Evolutionary conservation across 2,888 invertebrate genomes (phyloP).

Genomic region (Euplexia lucipara): DNA sequence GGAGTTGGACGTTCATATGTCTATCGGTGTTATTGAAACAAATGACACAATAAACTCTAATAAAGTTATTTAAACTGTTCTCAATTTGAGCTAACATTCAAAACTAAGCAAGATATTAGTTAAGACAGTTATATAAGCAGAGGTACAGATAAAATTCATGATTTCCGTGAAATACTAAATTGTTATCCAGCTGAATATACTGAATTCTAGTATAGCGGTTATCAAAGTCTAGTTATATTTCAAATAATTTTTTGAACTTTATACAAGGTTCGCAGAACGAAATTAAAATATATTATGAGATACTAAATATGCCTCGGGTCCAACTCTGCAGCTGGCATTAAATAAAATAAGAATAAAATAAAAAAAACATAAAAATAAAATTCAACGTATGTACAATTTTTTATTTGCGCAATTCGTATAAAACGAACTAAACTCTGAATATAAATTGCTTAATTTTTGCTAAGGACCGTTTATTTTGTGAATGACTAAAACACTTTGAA

Average conservation of each 20-base stretch:
- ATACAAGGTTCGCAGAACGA: too few relatives aligned
- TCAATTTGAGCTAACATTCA: too few relatives aligned
- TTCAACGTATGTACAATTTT: constrained; percentile 6
- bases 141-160: neutral
- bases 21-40: too few relatives aligned
- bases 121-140: neutral
- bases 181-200: neutral
- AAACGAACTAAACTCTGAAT: constrained; percentile 51
- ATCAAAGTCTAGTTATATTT: too few relatives aligned
- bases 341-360: neutral
- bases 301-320: too few relatives aligned
- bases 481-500: constrained; percentile 38
- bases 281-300: too few relatives aligned
- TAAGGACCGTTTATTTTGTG: constrained; percentile 30
- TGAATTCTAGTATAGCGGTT: too few relatives aligned
- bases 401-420: constrained; percentile 24
- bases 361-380: constrained; percentile 17
- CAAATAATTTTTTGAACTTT: too few relatives aligned
- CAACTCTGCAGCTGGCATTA: neutral
- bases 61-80: too few relatives aligned
- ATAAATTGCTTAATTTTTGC: constrained; percentile 51
- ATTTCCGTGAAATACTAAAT: neutral
- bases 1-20: too few relatives aligned
- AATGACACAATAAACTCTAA: too few relatives aligned
- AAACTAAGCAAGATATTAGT: neutral